Evolutionary conservation across 2,113 vertebrate species (phyloP).

Genomic region (Cryptotis parvus): DNA sequence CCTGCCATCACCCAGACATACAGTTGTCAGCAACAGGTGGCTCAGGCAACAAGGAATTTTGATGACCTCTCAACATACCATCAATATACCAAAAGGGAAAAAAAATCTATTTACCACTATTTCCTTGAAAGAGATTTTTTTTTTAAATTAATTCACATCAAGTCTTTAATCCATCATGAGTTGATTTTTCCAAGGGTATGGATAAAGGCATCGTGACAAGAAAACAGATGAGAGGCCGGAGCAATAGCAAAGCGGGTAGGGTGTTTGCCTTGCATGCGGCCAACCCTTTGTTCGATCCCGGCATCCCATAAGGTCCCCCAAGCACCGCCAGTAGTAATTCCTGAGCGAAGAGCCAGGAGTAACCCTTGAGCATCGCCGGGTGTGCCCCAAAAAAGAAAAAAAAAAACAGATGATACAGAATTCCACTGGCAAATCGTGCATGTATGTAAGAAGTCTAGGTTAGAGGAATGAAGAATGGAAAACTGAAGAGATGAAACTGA

Average conservation of each 20-base stretch:
- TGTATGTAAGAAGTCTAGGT: not conserved
- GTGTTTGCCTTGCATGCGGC: no score
- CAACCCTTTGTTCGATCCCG: no score
- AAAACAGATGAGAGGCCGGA: not conserved
- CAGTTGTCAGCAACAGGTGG: not conserved
- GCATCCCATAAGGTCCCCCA: no score
- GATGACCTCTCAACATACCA: no score
- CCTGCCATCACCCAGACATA: not conserved
- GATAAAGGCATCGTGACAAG: not conserved
- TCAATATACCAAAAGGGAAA: not conserved
- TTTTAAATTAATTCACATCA: conserved; percentile 1
- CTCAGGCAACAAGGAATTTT: conserved; percentile 22
- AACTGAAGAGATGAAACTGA: not conserved
- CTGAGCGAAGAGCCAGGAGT: no score
- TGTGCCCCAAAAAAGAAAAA: not conserved
- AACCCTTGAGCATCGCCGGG: no score
- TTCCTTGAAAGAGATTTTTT: conserved; percentile 9
- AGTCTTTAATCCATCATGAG: not conserved
- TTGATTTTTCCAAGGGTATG: not conserved
- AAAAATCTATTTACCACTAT: not conserved
- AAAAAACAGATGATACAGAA: not conserved
- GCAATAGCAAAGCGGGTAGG: no score
- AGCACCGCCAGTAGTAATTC: no score
- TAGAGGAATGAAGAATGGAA: not conserved
- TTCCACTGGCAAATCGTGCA: not conserved